Evolutionary conservation across 2,797 vertebrate species (phyloP).

Genomic region (Mycteria americana): DNA sequence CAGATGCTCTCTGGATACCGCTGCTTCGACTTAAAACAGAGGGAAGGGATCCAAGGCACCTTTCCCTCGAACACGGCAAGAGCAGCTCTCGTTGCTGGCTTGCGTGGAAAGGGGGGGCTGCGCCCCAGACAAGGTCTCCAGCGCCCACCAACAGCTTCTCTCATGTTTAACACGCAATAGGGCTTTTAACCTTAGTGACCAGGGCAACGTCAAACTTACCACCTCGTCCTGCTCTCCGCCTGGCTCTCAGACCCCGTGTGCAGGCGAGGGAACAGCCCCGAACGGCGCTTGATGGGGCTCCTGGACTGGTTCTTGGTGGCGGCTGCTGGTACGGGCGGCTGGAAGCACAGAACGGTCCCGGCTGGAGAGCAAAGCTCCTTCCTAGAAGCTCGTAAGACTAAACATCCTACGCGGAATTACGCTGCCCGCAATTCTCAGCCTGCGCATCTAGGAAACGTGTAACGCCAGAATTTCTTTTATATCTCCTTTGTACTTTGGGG

Average conservation of each 20-base stretch:
- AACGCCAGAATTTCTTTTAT: background rate
- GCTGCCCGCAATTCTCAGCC: background rate
- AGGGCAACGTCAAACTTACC: constrained; percentile 66
- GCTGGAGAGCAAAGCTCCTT: background rate
- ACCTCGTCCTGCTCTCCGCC: constrained; percentile 80
- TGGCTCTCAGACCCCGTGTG: constrained; percentile 87
- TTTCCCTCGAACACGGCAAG: rapidly evolving
- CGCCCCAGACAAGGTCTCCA: background rate
- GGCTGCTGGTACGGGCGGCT: constrained; percentile 81
- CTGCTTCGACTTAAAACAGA: background rate
- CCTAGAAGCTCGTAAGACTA: background rate
- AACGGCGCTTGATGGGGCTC: constrained; percentile 94
- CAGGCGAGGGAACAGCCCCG: constrained; percentile 92
- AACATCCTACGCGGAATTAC: rapidly evolving
- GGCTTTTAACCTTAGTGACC: background rate
- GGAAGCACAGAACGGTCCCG: background rate
- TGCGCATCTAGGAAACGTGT: rapidly evolving
- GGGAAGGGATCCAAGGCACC: background rate
- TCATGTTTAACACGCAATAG: rapidly evolving
- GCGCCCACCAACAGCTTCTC: background rate
- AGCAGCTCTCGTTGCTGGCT: background rate
- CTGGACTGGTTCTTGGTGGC: constrained; percentile 89
- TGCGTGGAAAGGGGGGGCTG: background rate
- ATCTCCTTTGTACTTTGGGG: background rate
- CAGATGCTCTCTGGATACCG: background rate